Base-by-base conservation (phyloP, 2,888 invertebrate genomes). In the Drosophila lutescens region DNA sequence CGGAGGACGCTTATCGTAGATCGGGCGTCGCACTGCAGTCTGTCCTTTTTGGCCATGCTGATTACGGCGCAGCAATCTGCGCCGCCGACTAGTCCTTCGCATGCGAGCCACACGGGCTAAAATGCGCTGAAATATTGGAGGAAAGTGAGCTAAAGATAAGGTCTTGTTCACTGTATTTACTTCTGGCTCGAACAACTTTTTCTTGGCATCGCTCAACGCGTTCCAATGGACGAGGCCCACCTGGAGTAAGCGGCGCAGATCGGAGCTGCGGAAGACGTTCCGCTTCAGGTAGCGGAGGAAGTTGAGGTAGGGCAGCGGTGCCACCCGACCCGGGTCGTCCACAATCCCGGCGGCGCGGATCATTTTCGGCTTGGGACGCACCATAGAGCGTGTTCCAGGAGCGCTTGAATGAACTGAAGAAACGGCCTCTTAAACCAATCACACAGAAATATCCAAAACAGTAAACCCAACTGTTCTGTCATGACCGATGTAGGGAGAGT, bases 211-310 rank as follows among this genome's bases (percentile, higher is more conserved):
- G 23, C 44, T 74, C 43, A 81, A 23, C 0, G 69, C 26, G 41
- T 61, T 71, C 81, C 81, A 81, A 4, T 50, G 26, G 9, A 61
- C n/a, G 0, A 51, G 61, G 0, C 75, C 83, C 47, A 49, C 60
- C 17, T 75, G 79, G 17, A 81, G 38, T 23, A 81, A 12, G 5
- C 69, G 69, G 0, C 47, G 44, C 7, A 66, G 0, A 1, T 62
- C 58, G 49, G 26, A 74, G 0, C 30, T 36, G 2, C 13, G 34
- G 0, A 51, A 74, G 69, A 73, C 51, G 4, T 55, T 36, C 0
- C 69, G 69, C 43, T 77, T 76, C 0, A 76, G 63, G 26, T 55
- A 80, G 5, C 84, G 77, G 10, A 82, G 47, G 26, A 83, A 82
- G 43, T 82, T 82, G 0, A 82, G 17, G 32, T 80, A 82, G 0